Evolutionary conservation across 2,888 invertebrate species (phyloP), one percentile per base, ranked within the genome.

Genomic region (Lasioglossum oenotherae): DNA sequence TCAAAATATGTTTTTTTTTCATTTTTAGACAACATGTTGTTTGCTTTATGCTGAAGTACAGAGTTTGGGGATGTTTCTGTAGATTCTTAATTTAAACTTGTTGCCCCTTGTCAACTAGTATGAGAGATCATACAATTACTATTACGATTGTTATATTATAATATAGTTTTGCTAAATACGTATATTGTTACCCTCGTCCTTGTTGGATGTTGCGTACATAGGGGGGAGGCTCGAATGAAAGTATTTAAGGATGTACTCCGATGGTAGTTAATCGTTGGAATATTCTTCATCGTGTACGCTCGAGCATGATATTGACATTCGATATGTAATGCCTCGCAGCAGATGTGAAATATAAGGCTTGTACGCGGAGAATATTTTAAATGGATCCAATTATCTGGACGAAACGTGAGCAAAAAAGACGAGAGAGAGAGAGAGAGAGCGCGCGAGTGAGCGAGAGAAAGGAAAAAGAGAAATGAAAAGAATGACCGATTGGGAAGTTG

Each of bases 251-350:
- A 87, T 78, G 82, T 89, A 80, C 83, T 88, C 64, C 75, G 72
- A 60, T 64, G 64, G 79, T 87, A 83, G 77, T 87, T 71, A 84
- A 88, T 81, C 69, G 46, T 76, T 88, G 75, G 76, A 82, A 89
- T 90, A 89, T 88, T 90, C 85, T 89, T 44, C 83, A 81, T 82
- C 84, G 82, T 84, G 81, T 78, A 83, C 60, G 84, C 84, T 82
- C 82, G 85, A 86, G 88, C 87, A 90, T 86, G 81, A 90, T 87
- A 87, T 87, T 88, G 84, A 80, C 67, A 53, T 86, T 86, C 82
- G 88, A 86, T 88, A 90, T 78, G 82, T 89, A 87, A 44, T 89
- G 88, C 89, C 87, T 87, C 87, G 82, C 87, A 85, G 82, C 79
- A 81, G 74, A 85, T 84, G 73, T 69, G 71, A 38, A 80, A 73